Base-by-base conservation (phyloP, 2,888 invertebrate species). In the Luperina testacea region DNA sequence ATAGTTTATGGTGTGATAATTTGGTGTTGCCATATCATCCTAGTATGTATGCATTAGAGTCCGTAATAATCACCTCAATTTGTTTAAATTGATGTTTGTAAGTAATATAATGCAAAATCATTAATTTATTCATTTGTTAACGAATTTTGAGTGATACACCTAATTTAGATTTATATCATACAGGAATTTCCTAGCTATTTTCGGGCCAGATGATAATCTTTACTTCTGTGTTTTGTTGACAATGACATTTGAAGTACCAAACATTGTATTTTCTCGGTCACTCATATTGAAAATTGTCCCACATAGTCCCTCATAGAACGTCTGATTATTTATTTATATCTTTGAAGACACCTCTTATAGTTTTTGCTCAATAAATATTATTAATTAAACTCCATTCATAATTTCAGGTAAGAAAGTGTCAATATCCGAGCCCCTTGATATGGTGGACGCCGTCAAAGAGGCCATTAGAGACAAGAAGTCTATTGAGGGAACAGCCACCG, bases 321-420 rank as follows among this genome's bases (percentile, higher is more conserved):
- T 38, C 38, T 4, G 17, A 38, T 42, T 15, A 11, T 17, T 32
- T 15, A 24, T 24, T 15, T 5, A 51, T 3, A 24, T 69, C 15
- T 48, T 32, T 70, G 32, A 17, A 70, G 32, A 70, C 11, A 57
- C n/a, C 1, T 20, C 24, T 20, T 15, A 32, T n/a, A 27, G 15
- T 4, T 51, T 51, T 27, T 72, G 9, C 7, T 20, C 17, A 38
- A n/a, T n/a, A 9, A n/a, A 32, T 61, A 38, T 61, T 38, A 38
- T 3, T 42, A 27, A 7, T 76, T 24, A 76, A 48, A 42, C 7
- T 53, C 0, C 2, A 11, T 59, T 72, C 24, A 67, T 4, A 78
- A 90, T 95, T 95, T 84, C 96, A 98, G 98, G 98, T 94, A 97
- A 97, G 88, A 98, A 98, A 95, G 93, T 97, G 87, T 97, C 97